These are phyloP conservation scores for Temnopleurus reevesii DNA, from an alignment of 53 echinoderm and acorn worm species.

Conservation along the genomic window DNA sequence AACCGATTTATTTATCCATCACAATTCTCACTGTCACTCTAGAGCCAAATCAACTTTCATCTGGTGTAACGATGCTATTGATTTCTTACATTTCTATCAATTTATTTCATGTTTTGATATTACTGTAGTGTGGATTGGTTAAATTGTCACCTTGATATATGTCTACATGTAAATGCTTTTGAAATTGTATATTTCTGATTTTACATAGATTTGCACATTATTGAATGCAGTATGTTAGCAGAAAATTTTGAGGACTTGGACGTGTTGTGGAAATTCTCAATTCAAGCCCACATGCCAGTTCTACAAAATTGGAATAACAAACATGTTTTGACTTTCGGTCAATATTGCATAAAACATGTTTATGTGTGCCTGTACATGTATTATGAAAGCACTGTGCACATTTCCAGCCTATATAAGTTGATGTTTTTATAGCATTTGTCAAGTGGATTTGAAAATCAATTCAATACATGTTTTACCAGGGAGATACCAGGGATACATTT, in stretches of 20 bases:
- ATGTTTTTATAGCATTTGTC: background rate
- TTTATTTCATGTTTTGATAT: background rate
- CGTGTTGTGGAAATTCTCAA: too few species aligned
- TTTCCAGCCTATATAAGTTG: too few species aligned
- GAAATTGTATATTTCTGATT: background rate
- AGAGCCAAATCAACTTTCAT: background rate
- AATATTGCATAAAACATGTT: background rate
- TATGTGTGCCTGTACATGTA: background rate
- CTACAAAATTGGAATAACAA: too few species aligned
- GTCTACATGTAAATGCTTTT: background rate
- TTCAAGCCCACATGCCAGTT: too few species aligned
- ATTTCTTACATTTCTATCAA: background rate
- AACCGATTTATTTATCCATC: background rate
- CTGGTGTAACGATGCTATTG: background rate
- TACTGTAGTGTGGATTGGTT: background rate
- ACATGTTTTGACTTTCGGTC: too few species aligned
- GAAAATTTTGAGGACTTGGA: too few species aligned
- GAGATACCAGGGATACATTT: too few species aligned
- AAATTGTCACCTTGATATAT: conserved; percentile 25
- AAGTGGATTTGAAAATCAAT: background rate
- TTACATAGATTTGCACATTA: background rate
- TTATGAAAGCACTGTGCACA: background rate
- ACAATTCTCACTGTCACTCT: background rate
- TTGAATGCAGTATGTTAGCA: too few species aligned
- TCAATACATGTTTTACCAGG: background rate